A percentile compares a stretch with the other conserved stretches of the same genome.
These are phyloP conservation scores for Chlorops oryzae DNA, from an alignment of 1,140 invertebrate genomes.

Conservation along the genomic window DNA sequence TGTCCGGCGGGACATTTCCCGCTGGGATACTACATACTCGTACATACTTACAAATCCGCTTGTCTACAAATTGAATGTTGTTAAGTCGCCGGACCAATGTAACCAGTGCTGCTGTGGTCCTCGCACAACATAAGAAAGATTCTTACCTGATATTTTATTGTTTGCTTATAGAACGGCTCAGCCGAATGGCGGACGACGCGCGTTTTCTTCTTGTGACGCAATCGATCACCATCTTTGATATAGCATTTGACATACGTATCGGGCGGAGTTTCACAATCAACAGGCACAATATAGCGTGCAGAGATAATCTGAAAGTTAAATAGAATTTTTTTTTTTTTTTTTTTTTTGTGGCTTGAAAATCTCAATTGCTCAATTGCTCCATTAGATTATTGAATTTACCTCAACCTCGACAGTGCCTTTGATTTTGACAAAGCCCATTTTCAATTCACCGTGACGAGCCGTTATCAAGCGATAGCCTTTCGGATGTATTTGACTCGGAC, in stretches of 20 bases:
- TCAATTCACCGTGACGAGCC: constrained; percentile 69
- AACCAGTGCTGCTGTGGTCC: background rate
- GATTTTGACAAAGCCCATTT: constrained; percentile 79
- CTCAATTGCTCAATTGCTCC: constrained; percentile 7
- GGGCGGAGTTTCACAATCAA: constrained; percentile 51
- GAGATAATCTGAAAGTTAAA: constrained; percentile 41
- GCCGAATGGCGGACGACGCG: constrained; percentile 68
- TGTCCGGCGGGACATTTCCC: too few relatives aligned
- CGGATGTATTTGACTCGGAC: constrained; percentile 72
- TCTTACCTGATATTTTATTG: constrained; percentile 73
- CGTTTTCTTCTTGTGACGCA: constrained; percentile 87
- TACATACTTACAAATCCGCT: too few relatives aligned
- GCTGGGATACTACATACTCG: too few relatives aligned
- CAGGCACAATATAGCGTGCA: constrained; percentile 50
- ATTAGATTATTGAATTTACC: constrained; percentile 52
- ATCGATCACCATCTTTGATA: constrained; percentile 76
- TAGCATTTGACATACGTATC: constrained; percentile 95
- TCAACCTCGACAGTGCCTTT: constrained; percentile 89
- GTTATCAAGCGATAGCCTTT: constrained; percentile 62
- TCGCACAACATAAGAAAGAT: too few relatives aligned
- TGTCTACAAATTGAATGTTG: too few relatives aligned
- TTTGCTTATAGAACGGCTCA: constrained; percentile 80
- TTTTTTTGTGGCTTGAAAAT: too few relatives aligned
- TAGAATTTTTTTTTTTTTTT: too few relatives aligned
- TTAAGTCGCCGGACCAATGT: background rate